These are phyloP conservation scores for Epinephelus fuscoguttatus DNA, from an alignment of 2,113 vertebrate species.

Conservation along the genomic window DNA sequence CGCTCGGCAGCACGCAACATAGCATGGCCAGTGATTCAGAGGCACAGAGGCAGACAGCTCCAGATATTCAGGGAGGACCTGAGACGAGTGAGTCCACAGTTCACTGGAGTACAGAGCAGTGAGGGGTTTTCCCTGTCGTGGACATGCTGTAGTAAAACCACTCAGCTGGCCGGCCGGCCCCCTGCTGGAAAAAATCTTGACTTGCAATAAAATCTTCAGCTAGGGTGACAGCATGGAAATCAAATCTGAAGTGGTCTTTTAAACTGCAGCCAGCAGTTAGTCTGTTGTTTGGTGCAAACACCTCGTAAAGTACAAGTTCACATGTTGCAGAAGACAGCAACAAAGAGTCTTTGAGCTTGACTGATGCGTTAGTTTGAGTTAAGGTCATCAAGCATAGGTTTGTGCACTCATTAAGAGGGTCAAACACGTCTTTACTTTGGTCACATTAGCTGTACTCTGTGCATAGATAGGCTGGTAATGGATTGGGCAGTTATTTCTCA, in stretches of 20 bases:
- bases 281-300: constrained; percentile 1
- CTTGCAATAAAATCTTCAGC: constrained; percentile 34
- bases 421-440: background rate
- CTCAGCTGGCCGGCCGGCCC: constrained; percentile 37
- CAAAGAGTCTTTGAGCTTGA: constrained; percentile 6
- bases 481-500: background rate
- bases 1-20: background rate
- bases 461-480: background rate
- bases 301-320: background rate
- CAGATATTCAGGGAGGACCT: constrained; percentile 16
- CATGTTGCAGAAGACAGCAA: background rate
- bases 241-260: background rate
- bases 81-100: constrained; percentile 23
- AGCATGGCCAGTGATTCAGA: constrained; percentile 6
- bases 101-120: constrained; percentile 11
- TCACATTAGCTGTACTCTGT: background rate
- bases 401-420: background rate
- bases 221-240: constrained; percentile 8
- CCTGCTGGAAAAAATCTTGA: constrained; percentile 51
- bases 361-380: constrained; percentile 9
- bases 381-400: background rate
- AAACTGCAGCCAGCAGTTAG: background rate
- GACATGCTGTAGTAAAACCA: constrained; percentile 36
- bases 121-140: constrained; percentile 42
- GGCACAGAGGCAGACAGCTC: background rate